Evolutionary conservation across 2,113 vertebrate genomes (phyloP).

Genomic region (Tachuris rubrigastra): DNA sequence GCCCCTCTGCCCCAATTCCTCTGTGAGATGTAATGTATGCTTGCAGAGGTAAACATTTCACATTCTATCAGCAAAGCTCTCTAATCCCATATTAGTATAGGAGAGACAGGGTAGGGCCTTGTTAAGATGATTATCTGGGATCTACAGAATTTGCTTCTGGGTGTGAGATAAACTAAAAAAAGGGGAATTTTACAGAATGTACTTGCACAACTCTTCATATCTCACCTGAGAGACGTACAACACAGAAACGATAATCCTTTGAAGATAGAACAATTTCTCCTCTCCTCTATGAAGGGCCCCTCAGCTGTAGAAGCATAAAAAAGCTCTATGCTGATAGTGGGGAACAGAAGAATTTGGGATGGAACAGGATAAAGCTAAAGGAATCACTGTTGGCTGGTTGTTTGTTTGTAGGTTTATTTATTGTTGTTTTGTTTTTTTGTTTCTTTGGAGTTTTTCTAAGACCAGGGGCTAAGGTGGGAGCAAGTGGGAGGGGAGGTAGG

Average conservation of each 20-base stretch:
- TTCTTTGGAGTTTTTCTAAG: neutral
- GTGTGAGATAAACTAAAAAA: conserved; percentile 37
- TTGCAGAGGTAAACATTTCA: conserved; percentile 54
- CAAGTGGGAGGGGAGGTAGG: neutral
- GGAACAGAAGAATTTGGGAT: neutral
- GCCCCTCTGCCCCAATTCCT: neutral
- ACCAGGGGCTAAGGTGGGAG: neutral
- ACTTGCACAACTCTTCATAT: neutral
- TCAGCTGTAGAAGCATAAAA: neutral
- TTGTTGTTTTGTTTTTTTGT: neutral
- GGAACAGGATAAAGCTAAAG: neutral
- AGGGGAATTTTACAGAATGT: conserved; percentile 2
- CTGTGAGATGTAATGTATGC: neutral
- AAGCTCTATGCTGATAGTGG: neutral
- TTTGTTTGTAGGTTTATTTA: neutral
- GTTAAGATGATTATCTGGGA: conserved; percentile 40
- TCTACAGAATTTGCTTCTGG: conserved; percentile 8
- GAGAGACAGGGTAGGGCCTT: neutral
- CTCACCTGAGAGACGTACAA: neutral
- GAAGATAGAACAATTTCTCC: neutral
- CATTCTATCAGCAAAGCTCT: neutral
- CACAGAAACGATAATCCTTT: neutral
- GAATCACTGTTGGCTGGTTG: neutral
- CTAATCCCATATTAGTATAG: neutral
- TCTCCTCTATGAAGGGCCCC: neutral